Evolutionary conservation across 2,113 vertebrate genomes (phyloP).

Genomic region (Pteruthius melanotis): DNA sequence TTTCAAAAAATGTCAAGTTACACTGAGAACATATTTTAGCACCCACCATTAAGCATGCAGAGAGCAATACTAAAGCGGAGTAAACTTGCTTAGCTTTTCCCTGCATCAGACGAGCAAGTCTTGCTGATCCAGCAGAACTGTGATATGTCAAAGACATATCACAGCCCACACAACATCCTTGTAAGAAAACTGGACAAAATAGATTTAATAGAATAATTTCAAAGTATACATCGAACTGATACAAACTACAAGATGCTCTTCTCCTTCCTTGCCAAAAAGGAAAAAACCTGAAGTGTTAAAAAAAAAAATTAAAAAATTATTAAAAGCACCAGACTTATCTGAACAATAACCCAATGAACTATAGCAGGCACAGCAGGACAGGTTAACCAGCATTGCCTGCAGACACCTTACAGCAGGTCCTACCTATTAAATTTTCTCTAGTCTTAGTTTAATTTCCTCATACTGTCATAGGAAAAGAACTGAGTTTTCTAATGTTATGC

Average conservation of each 20-base stretch:
- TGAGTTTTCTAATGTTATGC: neutral
- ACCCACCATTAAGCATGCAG: neutral
- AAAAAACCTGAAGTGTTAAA: neutral
- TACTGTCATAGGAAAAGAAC: neutral
- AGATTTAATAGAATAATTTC: neutral
- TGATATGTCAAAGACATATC: neutral
- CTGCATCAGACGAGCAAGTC: neutral
- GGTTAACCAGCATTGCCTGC: neutral
- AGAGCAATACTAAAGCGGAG: neutral
- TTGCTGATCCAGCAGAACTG: neutral
- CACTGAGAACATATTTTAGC: neutral
- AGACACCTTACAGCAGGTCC: neutral
- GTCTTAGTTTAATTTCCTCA: neutral
- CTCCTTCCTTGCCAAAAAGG: neutral
- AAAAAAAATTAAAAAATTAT: neutral
- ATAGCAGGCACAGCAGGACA: neutral
- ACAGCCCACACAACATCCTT: neutral
- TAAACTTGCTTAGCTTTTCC: neutral
- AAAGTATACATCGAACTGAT: neutral
- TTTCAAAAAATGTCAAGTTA: neutral
- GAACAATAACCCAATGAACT: neutral
- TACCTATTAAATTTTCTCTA: neutral
- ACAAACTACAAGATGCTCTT: neutral
- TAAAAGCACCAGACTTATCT: neutral
- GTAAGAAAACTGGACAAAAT: neutral